Percentiles rank a stretch among this genome's conserved stretches.
Evolutionary conservation across 2,113 vertebrate genomes (phyloP).

Genomic region (Erythrolamprus reginae): DNA sequence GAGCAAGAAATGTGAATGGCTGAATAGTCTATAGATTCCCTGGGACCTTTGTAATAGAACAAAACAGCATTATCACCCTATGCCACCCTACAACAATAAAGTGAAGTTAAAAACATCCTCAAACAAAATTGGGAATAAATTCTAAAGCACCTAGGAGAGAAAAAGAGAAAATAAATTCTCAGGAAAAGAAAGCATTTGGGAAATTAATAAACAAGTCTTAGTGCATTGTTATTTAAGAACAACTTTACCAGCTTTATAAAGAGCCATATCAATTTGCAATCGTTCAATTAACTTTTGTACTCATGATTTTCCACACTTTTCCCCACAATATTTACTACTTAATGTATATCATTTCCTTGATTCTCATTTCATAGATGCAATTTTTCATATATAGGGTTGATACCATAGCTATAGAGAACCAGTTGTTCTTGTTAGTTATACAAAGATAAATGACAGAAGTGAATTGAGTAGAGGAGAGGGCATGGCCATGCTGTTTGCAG

Average conservation of each 20-base stretch:
- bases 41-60: background rate
- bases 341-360: background rate
- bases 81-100: background rate
- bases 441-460: background rate
- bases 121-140: background rate
- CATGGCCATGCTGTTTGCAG: background rate
- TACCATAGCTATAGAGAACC: background rate
- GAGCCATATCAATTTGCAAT: background rate
- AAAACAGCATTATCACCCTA: background rate
- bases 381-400: background rate
- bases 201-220: background rate
- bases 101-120: background rate
- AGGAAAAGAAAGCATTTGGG: background rate
- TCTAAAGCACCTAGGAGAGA: background rate
- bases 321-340: background rate
- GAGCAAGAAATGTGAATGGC: background rate
- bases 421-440: background rate
- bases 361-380: background rate
- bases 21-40: background rate
- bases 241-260: background rate
- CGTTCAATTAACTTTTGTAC: background rate
- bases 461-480: background rate
- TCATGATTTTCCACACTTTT: background rate
- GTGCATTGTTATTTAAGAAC: background rate
- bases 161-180: background rate